These are phyloP conservation scores for Vollenhovia emeryi DNA, from an alignment of 1,140 invertebrate species.

Conservation along the genomic window DNA sequence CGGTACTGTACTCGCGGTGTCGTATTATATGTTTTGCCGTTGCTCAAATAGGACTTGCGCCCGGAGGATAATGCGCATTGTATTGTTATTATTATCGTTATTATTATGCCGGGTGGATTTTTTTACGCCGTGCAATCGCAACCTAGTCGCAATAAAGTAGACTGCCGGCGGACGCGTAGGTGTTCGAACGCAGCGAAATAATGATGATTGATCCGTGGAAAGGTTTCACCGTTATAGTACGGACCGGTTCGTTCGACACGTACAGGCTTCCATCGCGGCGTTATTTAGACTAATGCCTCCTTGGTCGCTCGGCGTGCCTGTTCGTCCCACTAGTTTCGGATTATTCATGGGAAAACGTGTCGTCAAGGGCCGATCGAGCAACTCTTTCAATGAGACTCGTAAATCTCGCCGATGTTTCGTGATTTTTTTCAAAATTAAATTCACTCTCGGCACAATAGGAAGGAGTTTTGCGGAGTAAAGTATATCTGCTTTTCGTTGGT, in stretches of 20 bases:
- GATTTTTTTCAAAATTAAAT: neutral
- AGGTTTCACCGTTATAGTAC: constrained; percentile 76
- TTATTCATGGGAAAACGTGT: constrained; percentile 21
- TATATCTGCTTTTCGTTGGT: constrained; percentile 5
- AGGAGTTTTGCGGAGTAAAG: neutral
- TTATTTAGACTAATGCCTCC: constrained; percentile 60
- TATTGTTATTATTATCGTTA: constrained; percentile 48
- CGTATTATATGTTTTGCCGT: constrained; percentile 37
- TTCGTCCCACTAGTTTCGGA: constrained; percentile 29
- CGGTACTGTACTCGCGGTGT: constrained; percentile 2
- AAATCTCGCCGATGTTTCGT: neutral
- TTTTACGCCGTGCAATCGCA: constrained; percentile 35
- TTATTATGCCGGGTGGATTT: constrained; percentile 24
- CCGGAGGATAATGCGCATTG: constrained; percentile 27
- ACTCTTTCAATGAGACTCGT: neutral
- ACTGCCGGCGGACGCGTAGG: constrained; percentile 68
- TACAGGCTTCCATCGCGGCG: constrained; percentile 48
- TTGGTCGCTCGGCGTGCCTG: constrained; percentile 15
- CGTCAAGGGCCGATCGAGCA: neutral
- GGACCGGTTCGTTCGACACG: constrained; percentile 73
- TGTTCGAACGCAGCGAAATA: constrained; percentile 77
- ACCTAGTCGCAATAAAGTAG: constrained; percentile 54
- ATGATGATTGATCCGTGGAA: constrained; percentile 78
- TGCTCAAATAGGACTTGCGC: constrained; percentile 28
- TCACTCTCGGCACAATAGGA: neutral